Conservation (phyloP, 35 echinoderm and acorn worm species). For the Lytechinus variegatus region DNA sequence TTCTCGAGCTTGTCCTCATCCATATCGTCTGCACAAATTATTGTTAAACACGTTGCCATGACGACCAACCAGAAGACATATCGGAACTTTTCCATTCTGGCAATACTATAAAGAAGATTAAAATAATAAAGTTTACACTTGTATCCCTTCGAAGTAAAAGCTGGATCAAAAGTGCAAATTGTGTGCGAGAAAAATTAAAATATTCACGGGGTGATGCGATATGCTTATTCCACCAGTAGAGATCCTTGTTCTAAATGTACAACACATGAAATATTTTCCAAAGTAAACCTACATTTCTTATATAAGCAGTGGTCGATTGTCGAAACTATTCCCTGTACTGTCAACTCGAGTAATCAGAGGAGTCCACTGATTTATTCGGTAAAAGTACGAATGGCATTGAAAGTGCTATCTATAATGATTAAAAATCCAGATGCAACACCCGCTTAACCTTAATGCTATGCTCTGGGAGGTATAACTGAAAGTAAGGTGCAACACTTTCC, state of each 20-base stretch:
- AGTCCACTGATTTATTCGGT: background rate
- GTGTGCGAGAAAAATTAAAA: no score
- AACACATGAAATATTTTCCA: background rate
- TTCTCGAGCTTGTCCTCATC: constrained; percentile 24
- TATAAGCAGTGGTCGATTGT: background rate
- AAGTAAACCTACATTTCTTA: background rate
- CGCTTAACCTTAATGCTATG: background rate
- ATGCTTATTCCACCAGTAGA: background rate
- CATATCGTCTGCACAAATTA: constrained; percentile 27
- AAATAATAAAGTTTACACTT: background rate
- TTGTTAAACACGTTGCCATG: constrained; percentile 16
- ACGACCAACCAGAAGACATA: background rate
- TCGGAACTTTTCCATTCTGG: background rate
- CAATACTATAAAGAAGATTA: background rate
- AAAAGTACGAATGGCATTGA: background rate
- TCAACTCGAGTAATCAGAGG: background rate
- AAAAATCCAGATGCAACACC: background rate
- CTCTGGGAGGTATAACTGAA: background rate
- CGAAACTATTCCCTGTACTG: background rate
- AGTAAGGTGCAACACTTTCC: background rate
- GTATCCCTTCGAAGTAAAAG: background rate
- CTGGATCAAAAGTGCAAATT: background rate
- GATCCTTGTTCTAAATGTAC: background rate
- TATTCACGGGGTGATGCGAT: background rate
- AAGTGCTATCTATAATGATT: background rate